phyloP scores from a whole-genome alignment of 2,113 vertebrate species.

The Oryzias celebensis region DNA sequence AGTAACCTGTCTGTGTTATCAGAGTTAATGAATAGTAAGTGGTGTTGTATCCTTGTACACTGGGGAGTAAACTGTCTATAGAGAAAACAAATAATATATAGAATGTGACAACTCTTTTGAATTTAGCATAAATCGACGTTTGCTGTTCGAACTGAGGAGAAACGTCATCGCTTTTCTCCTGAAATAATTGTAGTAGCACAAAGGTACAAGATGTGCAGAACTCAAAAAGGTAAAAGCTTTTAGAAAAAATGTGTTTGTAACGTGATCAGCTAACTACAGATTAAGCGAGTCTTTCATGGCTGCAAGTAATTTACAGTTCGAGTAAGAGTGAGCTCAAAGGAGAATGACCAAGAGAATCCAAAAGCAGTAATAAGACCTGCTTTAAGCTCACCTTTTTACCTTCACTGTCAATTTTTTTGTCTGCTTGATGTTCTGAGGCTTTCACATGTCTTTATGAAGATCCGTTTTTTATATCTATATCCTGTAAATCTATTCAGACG shows the following conservation, averaged over 20 bases:
- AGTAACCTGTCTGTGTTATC: too few species aligned
- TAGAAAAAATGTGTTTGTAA: slow-evolving; percentile 20
- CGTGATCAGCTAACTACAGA: slow-evolving; percentile 28
- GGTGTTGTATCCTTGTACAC: too few species aligned
- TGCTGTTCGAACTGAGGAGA: too few species aligned
- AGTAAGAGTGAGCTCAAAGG: slow-evolving; percentile 42
- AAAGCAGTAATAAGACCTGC: slow-evolving; percentile 21
- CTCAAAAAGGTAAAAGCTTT: slow-evolving; percentile 14
- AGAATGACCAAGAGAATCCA: slow-evolving; percentile 34
- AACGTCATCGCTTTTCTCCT: too few species aligned
- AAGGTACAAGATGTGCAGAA: neutral
- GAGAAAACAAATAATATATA: too few species aligned
- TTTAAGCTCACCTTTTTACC: slow-evolving; percentile 9
- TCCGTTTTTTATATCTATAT: slow-evolving; percentile 6
- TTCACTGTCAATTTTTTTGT: slow-evolving; percentile 27
- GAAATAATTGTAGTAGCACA: too few species aligned
- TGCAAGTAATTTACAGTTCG: slow-evolving; percentile 36
- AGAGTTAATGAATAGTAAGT: too few species aligned
- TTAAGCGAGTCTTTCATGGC: slow-evolving; percentile 19
- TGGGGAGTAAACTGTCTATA: too few species aligned
- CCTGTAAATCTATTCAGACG: slow-evolving; percentile 18
- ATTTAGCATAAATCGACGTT: too few species aligned
- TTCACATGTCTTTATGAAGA: slow-evolving; percentile 25
- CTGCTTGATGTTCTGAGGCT: slow-evolving; percentile 10
- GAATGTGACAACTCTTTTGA: too few species aligned